Evolutionary conservation across 2,888 invertebrate species (phyloP), one percentile per base, ranked within the genome.

Genomic region (Apantesis nais): DNA sequence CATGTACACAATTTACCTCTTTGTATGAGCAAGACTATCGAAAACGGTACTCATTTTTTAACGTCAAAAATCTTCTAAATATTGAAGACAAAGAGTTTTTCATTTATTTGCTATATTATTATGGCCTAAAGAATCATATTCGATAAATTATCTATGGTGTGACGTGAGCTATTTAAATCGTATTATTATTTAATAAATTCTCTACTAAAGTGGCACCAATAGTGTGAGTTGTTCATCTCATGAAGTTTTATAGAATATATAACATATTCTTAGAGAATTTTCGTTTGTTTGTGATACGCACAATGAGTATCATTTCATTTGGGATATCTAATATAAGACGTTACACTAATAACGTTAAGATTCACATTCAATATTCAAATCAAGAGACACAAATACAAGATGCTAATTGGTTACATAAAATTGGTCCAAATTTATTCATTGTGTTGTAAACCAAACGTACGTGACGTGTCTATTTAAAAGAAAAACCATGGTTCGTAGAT

Each of bases 351-450:
- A 68, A 69, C 34, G 67, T 76, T 83, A 82, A 71, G 76, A 79
- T 76, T 78, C 79, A 88, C 88, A 88, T 83, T 80, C 77, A 90
- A 86, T 81, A 81, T 78, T 70, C 16, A 88, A 88, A 84, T 76
- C 44, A 81, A 81, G 44, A 66, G 67, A 77, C 84, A 78, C 68
- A 81, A 80, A 77, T 74, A 85, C 81, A 86, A 76, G 76, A 76
- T 73, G 77, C 89, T 91, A 92, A 88, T 85, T 78, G 81, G 86
- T 93, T 94, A 94, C 92, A 84, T 90, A 94, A 94, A 94, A 94
- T 94, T 94, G 94, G 94, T 94, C 94, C 94, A 83, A 91, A 92
- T 87, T 87, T 86, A 80, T 87, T 89, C 85, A 88, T 88, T 87
- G 84, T 75, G 75, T 80, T 78, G 71, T 71, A 73, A 80, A 83